Base-by-base conservation (phyloP, 2,797 vertebrate genomes). In the Danio aesculapii region DNA sequence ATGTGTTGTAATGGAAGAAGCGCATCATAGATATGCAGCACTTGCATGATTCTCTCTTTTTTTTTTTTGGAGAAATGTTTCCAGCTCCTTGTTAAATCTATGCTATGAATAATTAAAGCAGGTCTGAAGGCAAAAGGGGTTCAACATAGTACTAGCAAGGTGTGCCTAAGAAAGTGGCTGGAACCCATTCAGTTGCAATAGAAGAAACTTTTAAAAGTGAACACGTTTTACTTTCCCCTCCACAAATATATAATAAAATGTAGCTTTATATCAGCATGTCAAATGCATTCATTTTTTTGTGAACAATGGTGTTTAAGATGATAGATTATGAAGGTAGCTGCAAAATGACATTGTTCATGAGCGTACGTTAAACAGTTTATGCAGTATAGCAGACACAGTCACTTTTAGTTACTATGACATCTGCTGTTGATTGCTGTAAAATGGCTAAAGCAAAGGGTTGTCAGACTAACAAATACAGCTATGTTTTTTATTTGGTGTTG, bases 321-420 rank as follows among this genome's bases (percentile, higher is more conserved):
- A 71, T 57, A 39, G 69, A 71, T 71, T 71, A 19, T 57, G 52
- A 71, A 71, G 43, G 52, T 57, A 71, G 69, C 16, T 44, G 39
- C 69, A 57, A 43, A 43, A 71, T 71, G 69, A 14, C 39, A 55
- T 13, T 0, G 43, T 57, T 71, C 30, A 1, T 71, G 39, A 71
- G 50, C 55, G 69, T 10, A 74, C 17, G 46, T 30, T 59, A 41
- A 73, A 57, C 17, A 74, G 71, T 30, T 58, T 74, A n/a, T 58
- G 21, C 44, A 49, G 55, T 59, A 59, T 17, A 74, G 55, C 43
- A 30, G 43, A 74, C 43, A 61, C 17, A 59, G 71, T 58, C 19
- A 74, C 19, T 58, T 61, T 74, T 47, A 74, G 55, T 61, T 47
- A 70, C 46, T 58, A 74, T 74, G 57, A 58, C 44, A 46, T 61